Evolutionary conservation across 2,888 invertebrate species (phyloP).

Genomic region (Epirrita christyi): DNA sequence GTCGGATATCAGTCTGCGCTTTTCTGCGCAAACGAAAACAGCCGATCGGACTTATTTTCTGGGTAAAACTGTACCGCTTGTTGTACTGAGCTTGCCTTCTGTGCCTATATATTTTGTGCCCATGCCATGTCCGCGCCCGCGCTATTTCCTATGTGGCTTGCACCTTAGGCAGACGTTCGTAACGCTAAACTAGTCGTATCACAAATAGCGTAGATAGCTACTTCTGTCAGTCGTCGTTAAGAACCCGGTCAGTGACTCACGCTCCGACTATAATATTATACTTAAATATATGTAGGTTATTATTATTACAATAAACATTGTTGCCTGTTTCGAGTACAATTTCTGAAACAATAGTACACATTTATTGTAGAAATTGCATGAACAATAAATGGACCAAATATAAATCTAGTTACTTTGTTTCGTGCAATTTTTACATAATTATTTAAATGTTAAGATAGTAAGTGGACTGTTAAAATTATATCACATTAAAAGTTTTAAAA

Average conservation of each 20-base stretch:
- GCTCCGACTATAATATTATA: not conserved
- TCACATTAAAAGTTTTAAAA: conserved; percentile 73
- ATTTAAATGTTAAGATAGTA: conserved; percentile 58
- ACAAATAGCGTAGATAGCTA: not conserved
- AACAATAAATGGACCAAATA: conserved; percentile 3
- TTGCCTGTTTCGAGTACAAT: conserved; percentile 64
- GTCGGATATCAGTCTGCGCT: too few relatives aligned
- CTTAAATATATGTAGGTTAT: not conserved
- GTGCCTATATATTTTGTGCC: too few relatives aligned
- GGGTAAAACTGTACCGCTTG: too few relatives aligned
- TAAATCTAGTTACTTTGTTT: conserved; percentile 29
- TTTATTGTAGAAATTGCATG: conserved; percentile 5
- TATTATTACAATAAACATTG: conserved; percentile 2
- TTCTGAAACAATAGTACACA: conserved; percentile 32
- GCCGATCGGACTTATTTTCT: too few relatives aligned
- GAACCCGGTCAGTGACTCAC: not conserved
- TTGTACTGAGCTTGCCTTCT: too few relatives aligned
- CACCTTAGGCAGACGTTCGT: not conserved
- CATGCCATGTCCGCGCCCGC: too few relatives aligned
- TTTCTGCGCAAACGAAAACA: too few relatives aligned
- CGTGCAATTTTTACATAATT: conserved; percentile 35
- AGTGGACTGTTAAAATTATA: conserved; percentile 81
- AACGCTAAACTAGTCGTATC: not conserved
- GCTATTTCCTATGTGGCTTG: too few relatives aligned
- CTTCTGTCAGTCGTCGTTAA: too few relatives aligned